Conservation (phyloP, 2,888 invertebrate species). For the Rugalucina vietnamica region DNA sequence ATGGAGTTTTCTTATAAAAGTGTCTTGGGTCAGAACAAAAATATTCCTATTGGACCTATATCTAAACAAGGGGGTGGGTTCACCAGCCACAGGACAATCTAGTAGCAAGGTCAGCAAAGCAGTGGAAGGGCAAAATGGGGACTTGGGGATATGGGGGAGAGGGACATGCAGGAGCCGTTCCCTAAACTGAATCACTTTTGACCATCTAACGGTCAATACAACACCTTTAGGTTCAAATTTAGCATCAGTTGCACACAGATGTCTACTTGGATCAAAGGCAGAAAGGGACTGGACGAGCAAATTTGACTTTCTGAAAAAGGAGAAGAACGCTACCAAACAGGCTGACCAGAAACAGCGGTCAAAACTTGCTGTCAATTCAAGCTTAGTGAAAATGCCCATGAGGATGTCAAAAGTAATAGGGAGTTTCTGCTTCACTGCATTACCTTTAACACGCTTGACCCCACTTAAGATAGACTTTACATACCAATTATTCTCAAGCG, state of each 20-base stretch:
- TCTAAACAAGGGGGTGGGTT: too few relatives aligned
- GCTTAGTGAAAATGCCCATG: background rate
- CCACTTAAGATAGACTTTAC: too few relatives aligned
- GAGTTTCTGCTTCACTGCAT: background rate
- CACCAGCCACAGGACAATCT: too few relatives aligned
- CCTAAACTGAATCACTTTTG: too few relatives aligned
- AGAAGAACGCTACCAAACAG: slow-evolving; percentile 22
- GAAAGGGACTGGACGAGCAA: background rate
- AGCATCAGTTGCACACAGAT: background rate
- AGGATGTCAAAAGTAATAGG: slow-evolving; percentile 18
- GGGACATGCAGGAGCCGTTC: too few relatives aligned
- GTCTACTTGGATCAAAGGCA: background rate
- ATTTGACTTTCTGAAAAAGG: slow-evolving; percentile 26
- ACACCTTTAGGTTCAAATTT: background rate
- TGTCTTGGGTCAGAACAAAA: too few relatives aligned
- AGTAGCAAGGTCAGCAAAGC: too few relatives aligned
- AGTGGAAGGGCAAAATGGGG: too few relatives aligned
- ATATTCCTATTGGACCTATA: too few relatives aligned
- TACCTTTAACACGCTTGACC: background rate
- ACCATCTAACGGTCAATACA: too few relatives aligned
- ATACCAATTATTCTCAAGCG: background rate
- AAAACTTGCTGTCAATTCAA: background rate
- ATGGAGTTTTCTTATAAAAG: too few relatives aligned
- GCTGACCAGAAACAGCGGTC: slow-evolving; percentile 19
- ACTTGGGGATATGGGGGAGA: too few relatives aligned